Percentiles rank a stretch among this genome's conserved stretches.
phyloP scores from a whole-genome alignment of 2,113 vertebrate genomes.

The Coregonus clupeaformis region DNA sequence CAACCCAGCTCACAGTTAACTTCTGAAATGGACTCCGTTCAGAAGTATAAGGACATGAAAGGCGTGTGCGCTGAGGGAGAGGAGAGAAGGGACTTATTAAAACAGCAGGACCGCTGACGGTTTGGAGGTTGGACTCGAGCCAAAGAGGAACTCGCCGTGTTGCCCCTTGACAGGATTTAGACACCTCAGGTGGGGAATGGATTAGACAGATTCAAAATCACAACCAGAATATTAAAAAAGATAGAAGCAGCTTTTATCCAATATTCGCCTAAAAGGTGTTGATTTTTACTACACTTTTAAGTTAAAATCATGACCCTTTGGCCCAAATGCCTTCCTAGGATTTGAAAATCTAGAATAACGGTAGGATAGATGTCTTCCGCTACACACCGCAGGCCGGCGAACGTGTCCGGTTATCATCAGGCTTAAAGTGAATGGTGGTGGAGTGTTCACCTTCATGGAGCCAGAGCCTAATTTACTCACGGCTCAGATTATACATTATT shows the following conservation, averaged over 20 bases:
- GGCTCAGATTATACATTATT: slow-evolving; percentile 56
- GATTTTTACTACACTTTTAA: too few relatives aligned
- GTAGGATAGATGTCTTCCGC: slow-evolving; percentile 22
- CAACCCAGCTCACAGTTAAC: slow-evolving; percentile 37
- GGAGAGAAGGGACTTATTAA: slow-evolving; percentile 74
- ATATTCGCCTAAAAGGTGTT: too few relatives aligned
- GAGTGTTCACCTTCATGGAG: slow-evolving; percentile 22
- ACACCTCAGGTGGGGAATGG: slow-evolving; percentile 12
- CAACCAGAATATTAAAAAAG: too few relatives aligned
- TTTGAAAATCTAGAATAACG: slow-evolving; percentile 6
- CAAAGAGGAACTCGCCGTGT: slow-evolving; percentile 84
- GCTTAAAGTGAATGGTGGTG: slow-evolving; percentile 36
- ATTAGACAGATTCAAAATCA: too few relatives aligned
- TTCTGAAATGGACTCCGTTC: slow-evolving; percentile 55
- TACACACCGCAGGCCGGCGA: neutral
- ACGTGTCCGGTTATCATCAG: slow-evolving; percentile 40
- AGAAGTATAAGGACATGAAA: slow-evolving; percentile 58
- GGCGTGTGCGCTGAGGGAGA: slow-evolving; percentile 59
- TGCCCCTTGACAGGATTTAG: slow-evolving; percentile 71
- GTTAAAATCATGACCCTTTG: too few relatives aligned
- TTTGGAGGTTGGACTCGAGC: slow-evolving; percentile 64
- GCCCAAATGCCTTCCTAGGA: slow-evolving; percentile 30
- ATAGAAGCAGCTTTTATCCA: too few relatives aligned
- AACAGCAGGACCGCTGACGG: slow-evolving; percentile 78
- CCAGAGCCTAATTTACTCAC: slow-evolving; percentile 64